Percentiles rank a stretch among this genome's conserved stretches.
Evolutionary conservation across 2,797 vertebrate species (phyloP).

Genomic region (Pseudochromis fuscus): DNA sequence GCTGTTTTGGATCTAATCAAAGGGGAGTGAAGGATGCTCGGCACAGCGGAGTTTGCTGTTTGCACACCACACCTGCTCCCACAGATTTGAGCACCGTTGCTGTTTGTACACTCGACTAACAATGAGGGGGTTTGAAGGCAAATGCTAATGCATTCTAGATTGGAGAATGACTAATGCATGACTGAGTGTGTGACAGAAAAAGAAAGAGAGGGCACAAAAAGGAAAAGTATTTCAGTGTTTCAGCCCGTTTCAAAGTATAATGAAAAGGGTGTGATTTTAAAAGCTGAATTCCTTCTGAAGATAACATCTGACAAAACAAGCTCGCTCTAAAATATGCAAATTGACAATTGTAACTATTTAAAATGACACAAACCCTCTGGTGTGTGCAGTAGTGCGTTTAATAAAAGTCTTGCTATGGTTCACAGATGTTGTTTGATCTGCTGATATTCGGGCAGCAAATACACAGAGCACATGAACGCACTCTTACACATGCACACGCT

Average conservation of each 20-base stretch:
- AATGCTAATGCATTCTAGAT: slow-evolving; percentile 35
- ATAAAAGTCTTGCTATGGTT: not conserved
- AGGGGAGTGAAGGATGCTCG: slow-evolving; percentile 29
- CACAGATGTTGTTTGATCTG: slow-evolving; percentile 38
- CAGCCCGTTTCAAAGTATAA: slow-evolving; percentile 9
- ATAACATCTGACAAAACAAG: not conserved
- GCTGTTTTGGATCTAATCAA: slow-evolving; percentile 61
- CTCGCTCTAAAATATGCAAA: too few relatives aligned
- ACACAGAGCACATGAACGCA: slow-evolving; percentile 8
- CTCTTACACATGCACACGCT: slow-evolving; percentile 19
- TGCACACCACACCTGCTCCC: slow-evolving; percentile 50
- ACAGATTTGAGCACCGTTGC: slow-evolving; percentile 1
- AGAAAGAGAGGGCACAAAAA: not conserved
- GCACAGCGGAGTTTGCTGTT: slow-evolving; percentile 35
- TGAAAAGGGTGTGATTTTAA: slow-evolving; percentile 13
- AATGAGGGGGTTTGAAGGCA: slow-evolving; percentile 39
- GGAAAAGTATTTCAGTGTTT: slow-evolving; percentile 3
- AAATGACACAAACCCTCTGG: not conserved
- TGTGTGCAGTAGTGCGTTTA: slow-evolving; percentile 9
- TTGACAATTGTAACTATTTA: not conserved
- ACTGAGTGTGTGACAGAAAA: not conserved
- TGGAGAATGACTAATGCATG: slow-evolving; percentile 21
- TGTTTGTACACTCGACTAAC: slow-evolving; percentile 30
- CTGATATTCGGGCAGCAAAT: slow-evolving; percentile 28
- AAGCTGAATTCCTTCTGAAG: not conserved